Evolutionary conservation across 2,797 vertebrate genomes (phyloP), one percentile per base, ranked within the genome.

Genomic region (Peromyscus eremicus): DNA sequence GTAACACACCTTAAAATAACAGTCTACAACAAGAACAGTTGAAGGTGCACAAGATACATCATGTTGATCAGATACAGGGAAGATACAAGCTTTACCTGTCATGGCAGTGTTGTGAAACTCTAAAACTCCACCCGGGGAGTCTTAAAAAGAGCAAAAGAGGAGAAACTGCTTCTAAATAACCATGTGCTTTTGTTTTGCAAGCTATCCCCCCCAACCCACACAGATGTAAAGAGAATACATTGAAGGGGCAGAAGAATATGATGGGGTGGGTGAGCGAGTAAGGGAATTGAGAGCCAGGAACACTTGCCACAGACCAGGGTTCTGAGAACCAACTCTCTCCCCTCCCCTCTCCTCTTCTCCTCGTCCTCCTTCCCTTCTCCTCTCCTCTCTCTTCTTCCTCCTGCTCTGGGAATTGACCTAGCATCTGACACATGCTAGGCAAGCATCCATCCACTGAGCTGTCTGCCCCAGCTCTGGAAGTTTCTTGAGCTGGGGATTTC

Each of bases 91-190:
- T 83, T 81, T 46, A 62, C 34, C 17, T 16, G 37, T 34, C 57
- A 52, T 29, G 6, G 2, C 34, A 73, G 92, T 82, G 19, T 25
- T 55, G 60, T 60, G 34, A 84, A 75, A 21, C 34, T 92, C 64
- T 55, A 66, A 57, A 91, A 52, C 10, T 66, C 46, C 19, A 76
- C 16, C 21, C 40, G 4, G 7, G 40, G 89, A 71, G 23, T 43
- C 62, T 25, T 64, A 8, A 57, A 75, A 87, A 91, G 57, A 95
- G 52, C 66, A 71, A 94, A 73, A 37, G 32, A 77, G 86, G 75
- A 70, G 68, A 91, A 95, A 70, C 29, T 1, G 19, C 60, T 89
- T 66, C 32, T 37, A 81, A 23, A 2, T 73, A 91, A 62, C 82
- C 37, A 57, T 21, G 13, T 64, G 23, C 1, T 40, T 62, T 71